Evolutionary conservation across 2,113 vertebrate species (phyloP).

Genomic region (Etia nguti): DNA sequence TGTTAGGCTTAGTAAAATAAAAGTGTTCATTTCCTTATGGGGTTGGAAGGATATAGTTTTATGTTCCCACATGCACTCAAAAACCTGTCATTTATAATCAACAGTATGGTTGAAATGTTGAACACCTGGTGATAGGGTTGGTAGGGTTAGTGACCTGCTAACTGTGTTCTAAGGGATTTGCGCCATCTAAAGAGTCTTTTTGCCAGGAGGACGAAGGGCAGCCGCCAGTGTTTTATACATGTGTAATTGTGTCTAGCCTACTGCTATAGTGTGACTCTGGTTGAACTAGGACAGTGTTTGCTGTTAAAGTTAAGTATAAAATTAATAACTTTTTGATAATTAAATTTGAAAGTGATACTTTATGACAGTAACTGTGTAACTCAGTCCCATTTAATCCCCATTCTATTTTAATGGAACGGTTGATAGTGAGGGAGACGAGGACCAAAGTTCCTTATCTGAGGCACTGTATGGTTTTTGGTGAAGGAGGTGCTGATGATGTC

Average conservation of each 20-base stretch:
- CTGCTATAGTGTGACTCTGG: neutral
- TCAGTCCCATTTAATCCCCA: neutral
- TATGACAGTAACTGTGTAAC: neutral
- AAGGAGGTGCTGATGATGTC: neutral
- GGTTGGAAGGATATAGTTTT: neutral
- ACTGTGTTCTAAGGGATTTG: neutral
- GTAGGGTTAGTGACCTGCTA: neutral
- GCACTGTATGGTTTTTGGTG: neutral
- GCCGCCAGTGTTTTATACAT: neutral
- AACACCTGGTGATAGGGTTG: neutral
- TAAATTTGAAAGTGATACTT: neutral
- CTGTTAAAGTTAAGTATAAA: neutral
- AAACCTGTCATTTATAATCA: neutral
- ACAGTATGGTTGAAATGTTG: neutral
- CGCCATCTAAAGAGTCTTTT: neutral
- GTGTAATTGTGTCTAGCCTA: neutral
- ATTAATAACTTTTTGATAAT: neutral
- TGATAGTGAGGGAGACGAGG: neutral
- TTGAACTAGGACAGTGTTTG: neutral
- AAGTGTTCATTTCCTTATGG: neutral
- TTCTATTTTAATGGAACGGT: neutral
- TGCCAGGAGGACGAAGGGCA: accelerated
- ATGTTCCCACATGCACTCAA: neutral
- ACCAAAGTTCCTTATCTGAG: neutral
- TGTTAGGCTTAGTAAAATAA: neutral